A percentile compares a stretch with the other conserved stretches of the same genome.
These are phyloP conservation scores for Sinotaia quadrata DNA, from an alignment of 2,888 invertebrate species.

Conservation along the genomic window DNA sequence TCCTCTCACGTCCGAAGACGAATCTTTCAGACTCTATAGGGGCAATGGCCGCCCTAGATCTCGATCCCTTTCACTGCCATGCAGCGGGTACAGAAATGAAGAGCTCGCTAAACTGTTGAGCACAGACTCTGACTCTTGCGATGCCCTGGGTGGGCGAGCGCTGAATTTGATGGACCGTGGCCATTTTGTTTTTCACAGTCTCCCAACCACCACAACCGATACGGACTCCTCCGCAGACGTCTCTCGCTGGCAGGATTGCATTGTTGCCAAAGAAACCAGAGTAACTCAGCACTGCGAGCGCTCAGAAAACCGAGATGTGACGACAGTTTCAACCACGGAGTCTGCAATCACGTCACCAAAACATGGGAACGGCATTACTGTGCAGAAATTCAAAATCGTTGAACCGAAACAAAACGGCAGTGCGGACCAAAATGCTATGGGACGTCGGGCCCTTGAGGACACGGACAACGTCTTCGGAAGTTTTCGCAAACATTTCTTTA, in stretches of 20 bases:
- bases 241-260: constrained; percentile 2
- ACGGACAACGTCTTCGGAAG: constrained; percentile 24
- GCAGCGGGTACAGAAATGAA: constrained; percentile 23
- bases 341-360: constrained; percentile 3
- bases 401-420: constrained; percentile 42
- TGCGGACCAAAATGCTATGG: constrained; percentile 5
- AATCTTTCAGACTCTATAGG: constrained; percentile 23
- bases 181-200: constrained; percentile 12
- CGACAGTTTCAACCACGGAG: background rate
- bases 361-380: constrained; percentile 38
- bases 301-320: background rate
- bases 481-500: constrained; percentile 28
- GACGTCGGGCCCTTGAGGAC: background rate
- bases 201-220: constrained; percentile 31
- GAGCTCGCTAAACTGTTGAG: constrained; percentile 49
- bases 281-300: background rate
- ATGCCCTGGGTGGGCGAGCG: constrained; percentile 16
- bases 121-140: constrained; percentile 49
- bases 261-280: constrained; percentile 14
- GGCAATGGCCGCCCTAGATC: constrained; percentile 26
- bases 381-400: constrained; percentile 39
- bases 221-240: constrained; percentile 38
- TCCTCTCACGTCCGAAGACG: constrained; percentile 43
- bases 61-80: constrained; percentile 26
- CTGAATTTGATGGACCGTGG: constrained; percentile 22